Base-by-base conservation (phyloP, 2,888 invertebrate genomes). In the Drymonia ruficornis region DNA sequence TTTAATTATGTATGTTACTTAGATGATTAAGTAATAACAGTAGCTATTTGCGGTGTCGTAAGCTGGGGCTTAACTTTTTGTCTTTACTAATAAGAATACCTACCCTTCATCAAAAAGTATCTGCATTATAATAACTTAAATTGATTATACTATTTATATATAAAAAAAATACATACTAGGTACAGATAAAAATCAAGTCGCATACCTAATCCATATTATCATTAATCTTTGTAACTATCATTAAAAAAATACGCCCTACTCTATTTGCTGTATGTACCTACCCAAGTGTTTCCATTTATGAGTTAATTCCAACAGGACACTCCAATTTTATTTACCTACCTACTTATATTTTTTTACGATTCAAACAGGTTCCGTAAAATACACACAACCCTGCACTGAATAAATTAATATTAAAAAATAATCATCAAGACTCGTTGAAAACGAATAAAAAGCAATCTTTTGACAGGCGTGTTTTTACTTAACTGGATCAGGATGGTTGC, bases 1-100 rank as follows among this genome's bases (percentile, higher is more conserved):
- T 64, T 60, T 76, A 76, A 74, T 77, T 72, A 72, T 63, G 56
- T 60, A 65, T 68, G 65, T 67, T 74, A 75, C 73, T 74, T 74
- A 70, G 72, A 74, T 70, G 62, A 72, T 72, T 76, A 70, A 60
- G 51, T 66, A 63, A 75, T 73, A 63, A 69, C 58, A 49, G 52
- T 59, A 51, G 50, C 53, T 51, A 57, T 63, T 59, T 55, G 57
- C 54, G 43, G 48, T 59, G 62, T 55, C 49, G 53, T 51, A 47
- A 50, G 52, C 29, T 47, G 15, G 29, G 19, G 36, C 50, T 47
- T 6, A 29, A 23, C 2, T 28, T 13, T 12, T 11, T 34, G 15
- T 8, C 11, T 52, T 11, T 13, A 40, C 46, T 40, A 47, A 40
- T 44, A 13, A 11, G 9, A 34, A 34, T 40, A n/a, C n/a, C n/a